Percentiles rank a stretch among this genome's conserved stretches.
phyloP scores from a whole-genome alignment of 2,888 invertebrate genomes.

The Drosophila paracracens region DNA sequence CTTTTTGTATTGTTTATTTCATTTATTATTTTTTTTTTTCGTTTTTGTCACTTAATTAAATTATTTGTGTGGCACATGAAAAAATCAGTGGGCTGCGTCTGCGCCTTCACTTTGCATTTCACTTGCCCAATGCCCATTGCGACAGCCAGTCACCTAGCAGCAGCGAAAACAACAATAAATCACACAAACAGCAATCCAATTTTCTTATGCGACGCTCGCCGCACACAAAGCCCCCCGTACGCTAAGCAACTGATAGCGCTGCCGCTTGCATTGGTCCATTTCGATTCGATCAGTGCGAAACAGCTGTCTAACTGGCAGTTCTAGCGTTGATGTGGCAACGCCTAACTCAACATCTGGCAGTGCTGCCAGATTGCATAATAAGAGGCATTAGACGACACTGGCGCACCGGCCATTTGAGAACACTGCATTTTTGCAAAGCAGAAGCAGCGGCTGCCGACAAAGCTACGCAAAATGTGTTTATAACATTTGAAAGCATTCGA shows the following conservation, averaged over 20 bases:
- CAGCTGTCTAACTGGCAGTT: conserved; percentile 42
- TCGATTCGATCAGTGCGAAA: conserved; percentile 42
- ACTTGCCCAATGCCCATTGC: conserved; percentile 41
- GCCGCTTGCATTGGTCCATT: conserved; percentile 57
- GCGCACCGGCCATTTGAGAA: not conserved
- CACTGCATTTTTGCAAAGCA: conserved; percentile 7
- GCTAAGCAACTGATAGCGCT: conserved; percentile 27
- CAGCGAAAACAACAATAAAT: conserved; percentile 15
- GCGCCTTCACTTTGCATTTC: conserved; percentile 61
- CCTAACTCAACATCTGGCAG: not conserved
- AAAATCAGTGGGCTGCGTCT: conserved; percentile 48
- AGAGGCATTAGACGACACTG: not conserved
- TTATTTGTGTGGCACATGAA: conserved; percentile 49
- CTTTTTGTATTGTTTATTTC: conserved; percentile 10
- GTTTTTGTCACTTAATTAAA: conserved; percentile 33
- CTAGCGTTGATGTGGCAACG: conserved; percentile 15
- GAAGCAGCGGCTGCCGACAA: conserved; percentile 6
- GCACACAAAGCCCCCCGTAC: conserved; percentile 27
- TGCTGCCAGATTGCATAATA: conserved; percentile 15
- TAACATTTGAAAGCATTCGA: not conserved
- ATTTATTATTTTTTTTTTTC: conserved; percentile 2
- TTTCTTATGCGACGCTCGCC: conserved; percentile 33
- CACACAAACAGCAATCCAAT: conserved; percentile 34
- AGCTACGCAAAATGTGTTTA: conserved; percentile 25
- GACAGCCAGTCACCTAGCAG: conserved; percentile 14